Conservation (phyloP, 2,113 vertebrate species). For the Bufo gargarizans region DNA sequence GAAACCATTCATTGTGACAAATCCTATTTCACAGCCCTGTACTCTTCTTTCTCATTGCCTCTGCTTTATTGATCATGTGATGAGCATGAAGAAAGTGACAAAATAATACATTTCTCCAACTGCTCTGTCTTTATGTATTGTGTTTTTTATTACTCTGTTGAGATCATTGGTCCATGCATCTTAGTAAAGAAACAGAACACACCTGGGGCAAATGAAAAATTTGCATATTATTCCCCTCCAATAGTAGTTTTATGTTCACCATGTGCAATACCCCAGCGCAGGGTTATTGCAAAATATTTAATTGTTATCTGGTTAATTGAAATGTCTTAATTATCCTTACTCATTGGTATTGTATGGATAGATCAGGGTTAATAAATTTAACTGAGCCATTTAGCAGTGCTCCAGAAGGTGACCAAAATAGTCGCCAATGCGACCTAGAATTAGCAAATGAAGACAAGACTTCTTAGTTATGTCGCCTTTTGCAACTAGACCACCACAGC, state of each 20-base stretch:
- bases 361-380: no score
- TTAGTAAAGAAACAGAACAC: background rate
- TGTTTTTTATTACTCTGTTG: background rate
- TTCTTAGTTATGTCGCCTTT: no score
- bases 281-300: no score
- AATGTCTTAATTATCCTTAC: no score
- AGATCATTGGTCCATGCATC: background rate
- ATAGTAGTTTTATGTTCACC: conserved; percentile 6
- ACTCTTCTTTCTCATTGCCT: background rate
- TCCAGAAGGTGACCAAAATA: no score
- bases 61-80: background rate
- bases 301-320: no score
- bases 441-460: no score
- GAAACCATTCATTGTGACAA: conserved; percentile 5
- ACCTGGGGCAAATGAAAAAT: conserved; percentile 18
- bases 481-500: no score
- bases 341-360: no score
- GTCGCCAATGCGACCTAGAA: no score
- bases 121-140: background rate
- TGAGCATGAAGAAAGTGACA: background rate
- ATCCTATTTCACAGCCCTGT: background rate
- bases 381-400: no score
- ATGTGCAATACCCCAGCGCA: background rate
- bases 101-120: background rate
- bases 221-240: background rate